Percentiles rank a stretch among this genome's conserved stretches.
Evolutionary conservation across 2,113 vertebrate species (phyloP).

Genomic region (Varanus salvator): DNA sequence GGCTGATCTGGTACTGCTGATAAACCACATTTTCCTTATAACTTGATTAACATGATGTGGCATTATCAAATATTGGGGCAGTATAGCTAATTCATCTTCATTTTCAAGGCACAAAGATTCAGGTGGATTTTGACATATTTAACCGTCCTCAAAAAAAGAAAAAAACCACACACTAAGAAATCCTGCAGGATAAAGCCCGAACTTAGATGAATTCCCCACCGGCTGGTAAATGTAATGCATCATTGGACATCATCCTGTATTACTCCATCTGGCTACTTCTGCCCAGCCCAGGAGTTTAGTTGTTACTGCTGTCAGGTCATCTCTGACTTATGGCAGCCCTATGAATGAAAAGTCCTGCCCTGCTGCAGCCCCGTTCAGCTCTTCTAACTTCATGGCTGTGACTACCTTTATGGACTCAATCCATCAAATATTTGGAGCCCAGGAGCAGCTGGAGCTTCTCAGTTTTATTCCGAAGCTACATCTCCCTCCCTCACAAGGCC

Average conservation of each 20-base stretch:
- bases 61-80: constrained; percentile 34
- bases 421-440: too few relatives aligned
- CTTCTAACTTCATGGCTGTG: too few relatives aligned
- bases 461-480: too few relatives aligned
- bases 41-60: background rate
- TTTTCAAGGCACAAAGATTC: background rate
- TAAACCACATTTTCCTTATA: constrained; percentile 25
- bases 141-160: background rate
- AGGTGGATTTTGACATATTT: background rate
- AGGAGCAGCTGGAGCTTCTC: too few relatives aligned
- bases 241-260: background rate
- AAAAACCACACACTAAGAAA: background rate
- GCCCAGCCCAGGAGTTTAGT: background rate
- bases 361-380: too few relatives aligned
- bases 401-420: too few relatives aligned
- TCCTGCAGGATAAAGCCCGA: background rate
- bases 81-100: constrained; percentile 28
- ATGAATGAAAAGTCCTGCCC: too few relatives aligned
- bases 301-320: too few relatives aligned
- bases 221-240: background rate
- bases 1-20: constrained; percentile 23
- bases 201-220: background rate
- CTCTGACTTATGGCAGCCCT: too few relatives aligned
- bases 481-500: too few relatives aligned
- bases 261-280: background rate